Base-by-base conservation (phyloP, 2,113 vertebrate genomes). In the Brachypodius melanocephalos region DNA sequence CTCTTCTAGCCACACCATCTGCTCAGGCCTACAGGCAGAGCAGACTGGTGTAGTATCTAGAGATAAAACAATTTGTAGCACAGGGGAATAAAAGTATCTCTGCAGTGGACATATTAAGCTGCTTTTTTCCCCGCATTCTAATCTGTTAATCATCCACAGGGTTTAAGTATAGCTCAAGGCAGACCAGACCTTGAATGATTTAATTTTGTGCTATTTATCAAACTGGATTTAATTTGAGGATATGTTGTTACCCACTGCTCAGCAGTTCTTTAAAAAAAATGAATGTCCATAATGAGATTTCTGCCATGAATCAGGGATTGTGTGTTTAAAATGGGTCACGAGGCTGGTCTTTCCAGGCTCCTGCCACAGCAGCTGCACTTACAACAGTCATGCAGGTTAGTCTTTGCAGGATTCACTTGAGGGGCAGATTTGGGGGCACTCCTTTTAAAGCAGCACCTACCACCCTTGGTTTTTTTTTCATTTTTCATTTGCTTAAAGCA, bases 91-190 rank as follows among this genome's bases (percentile, higher is more conserved):
- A 43, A 88, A 93, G 92, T 77, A 93, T 89, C 82, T 90, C 83
- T 89, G 83, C 90, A 75, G 80, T 5, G 17, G 76, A 80, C 65
- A 84, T 93, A 97, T 93, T 92, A 95, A 96, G 68, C 89, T 81
- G 69, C 43, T 83, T 95, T 93, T 92, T 91, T 89, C 84, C 73
- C 43, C 4, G 0, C 73, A 66, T 89, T 94, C 86, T 96, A 96
- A 96, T 95, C 95, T 95, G 94, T 96, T 96, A 96, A 95, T 97
- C 95, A 88, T 51, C 74, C 58, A 66, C 34, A 62, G 42, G 69
- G 71, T 52, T 95, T 94, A 93, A 92, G 89, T 83, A 85, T 25
- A 89, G 91, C 91, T 95, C 74, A 89, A 95, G 94, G 93, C 91
- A 94, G 73, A 62, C 32, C 62, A 85, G 94, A 76, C 94, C 72